These are phyloP conservation scores for Dysidea cf. avara DNA, from an alignment of 37 sponge, comb jelly and placozoan species.

Conservation along the genomic window DNA sequence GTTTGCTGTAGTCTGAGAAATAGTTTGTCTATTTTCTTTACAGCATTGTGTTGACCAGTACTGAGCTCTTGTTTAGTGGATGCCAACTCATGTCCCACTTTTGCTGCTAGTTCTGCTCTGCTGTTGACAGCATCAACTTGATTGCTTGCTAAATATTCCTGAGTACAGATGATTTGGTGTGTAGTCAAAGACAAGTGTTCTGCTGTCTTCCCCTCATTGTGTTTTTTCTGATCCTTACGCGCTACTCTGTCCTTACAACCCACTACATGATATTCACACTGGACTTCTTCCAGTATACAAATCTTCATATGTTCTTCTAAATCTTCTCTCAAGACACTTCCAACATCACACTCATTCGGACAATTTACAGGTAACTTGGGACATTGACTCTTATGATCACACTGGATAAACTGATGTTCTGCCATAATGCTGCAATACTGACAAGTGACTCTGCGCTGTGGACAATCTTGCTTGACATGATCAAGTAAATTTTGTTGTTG, in stretches of 20 bases:
- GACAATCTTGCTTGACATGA: neutral
- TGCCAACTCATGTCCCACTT: too few species aligned
- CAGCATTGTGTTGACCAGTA: too few species aligned
- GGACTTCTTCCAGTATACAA: slow-evolving; percentile 12
- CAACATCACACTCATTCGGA: slow-evolving; percentile 14
- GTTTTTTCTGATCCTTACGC: neutral
- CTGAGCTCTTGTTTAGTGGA: too few species aligned
- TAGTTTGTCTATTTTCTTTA: too few species aligned
- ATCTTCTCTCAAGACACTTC: neutral
- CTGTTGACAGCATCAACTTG: too few species aligned
- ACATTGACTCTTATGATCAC: too few species aligned
- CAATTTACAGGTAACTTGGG: slow-evolving; percentile 7
- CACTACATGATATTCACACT: slow-evolving; percentile 3
- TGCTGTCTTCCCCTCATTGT: neutral
- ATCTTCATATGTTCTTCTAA: slow-evolving; percentile 9
- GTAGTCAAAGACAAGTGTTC: neutral
- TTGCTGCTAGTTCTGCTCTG: too few species aligned
- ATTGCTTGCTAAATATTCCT: too few species aligned
- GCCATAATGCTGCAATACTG: too few species aligned
- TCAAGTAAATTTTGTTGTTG: neutral
- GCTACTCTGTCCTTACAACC: slow-evolving; percentile 8
- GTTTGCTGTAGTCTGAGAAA: too few species aligned
- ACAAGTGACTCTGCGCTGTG: too few species aligned
- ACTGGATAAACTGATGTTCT: too few species aligned
- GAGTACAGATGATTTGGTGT: neutral